Conservation (phyloP, 2,113 vertebrate species). For the Aspidoscelis tigris region DNA sequence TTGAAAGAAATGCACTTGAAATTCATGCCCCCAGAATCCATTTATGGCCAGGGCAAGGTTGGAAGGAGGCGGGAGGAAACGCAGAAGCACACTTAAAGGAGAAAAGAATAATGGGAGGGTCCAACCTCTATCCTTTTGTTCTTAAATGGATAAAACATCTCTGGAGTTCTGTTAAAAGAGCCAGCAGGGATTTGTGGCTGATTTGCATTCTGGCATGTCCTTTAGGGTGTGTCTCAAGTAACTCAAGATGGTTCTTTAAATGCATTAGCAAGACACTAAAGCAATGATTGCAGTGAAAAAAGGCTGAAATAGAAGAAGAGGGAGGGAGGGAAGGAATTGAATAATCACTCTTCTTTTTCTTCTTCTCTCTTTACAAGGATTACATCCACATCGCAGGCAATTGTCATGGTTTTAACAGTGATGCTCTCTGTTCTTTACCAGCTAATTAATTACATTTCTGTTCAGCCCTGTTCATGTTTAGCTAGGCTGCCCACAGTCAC, state of each 20-base stretch:
- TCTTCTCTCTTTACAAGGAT: not conserved
- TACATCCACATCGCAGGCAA: not conserved
- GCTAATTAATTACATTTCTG: conserved; percentile 16
- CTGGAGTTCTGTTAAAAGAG: not conserved
- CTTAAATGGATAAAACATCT: no score
- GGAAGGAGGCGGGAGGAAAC: no score
- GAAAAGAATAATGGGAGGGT: no score
- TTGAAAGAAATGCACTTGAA: not conserved
- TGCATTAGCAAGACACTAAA: not conserved
- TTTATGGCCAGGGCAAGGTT: not conserved
- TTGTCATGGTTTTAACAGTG: not conserved
- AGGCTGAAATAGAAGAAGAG: not conserved
- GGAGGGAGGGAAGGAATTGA: no score
- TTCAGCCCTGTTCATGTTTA: not conserved
- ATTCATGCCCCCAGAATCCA: not conserved
- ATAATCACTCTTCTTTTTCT: not conserved
- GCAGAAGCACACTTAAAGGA: no score
- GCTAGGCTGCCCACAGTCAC: not conserved
- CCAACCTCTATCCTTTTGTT: no score
- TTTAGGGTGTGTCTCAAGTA: not conserved
- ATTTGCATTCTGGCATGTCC: not conserved
- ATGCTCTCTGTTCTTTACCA: not conserved
- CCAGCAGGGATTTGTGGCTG: not conserved
- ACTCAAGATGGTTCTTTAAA: not conserved
- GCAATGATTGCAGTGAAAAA: not conserved